Evolutionary conservation across 2,113 vertebrate genomes (phyloP), one percentile per base, ranked within the genome.

Genomic region (Platichthys stellatus): DNA sequence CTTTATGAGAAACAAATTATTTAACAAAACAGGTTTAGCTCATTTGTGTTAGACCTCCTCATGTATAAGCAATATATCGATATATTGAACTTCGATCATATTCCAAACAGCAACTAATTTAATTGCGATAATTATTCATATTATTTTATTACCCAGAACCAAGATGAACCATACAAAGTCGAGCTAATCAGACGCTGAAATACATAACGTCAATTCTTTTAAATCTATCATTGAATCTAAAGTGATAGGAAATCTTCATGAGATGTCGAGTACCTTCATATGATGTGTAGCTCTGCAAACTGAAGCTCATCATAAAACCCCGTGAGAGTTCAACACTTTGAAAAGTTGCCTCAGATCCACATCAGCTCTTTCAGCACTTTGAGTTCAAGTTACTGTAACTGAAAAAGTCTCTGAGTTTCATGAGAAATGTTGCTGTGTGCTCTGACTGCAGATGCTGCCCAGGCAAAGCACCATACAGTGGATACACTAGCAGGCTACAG

Each of bases 311-410:
- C 2, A 43, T 24, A 24, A 24, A 24, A 65, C 2, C 2, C 43
- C 26, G 49, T 64, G 31, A 66, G 15, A 31, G 1, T 7, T 31
- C 31, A 31, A 31, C 31, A 7, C 31, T 31, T 31, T 31, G 31
- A 38, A 47, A 47, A 47, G 45, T 17, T 15, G 47, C 47, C 17
- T 15, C 47, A 51, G 47, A 18, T 17, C 18, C 47, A 51, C 47
- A 18, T 51, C 47, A 51, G 5, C 53, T 38, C 38, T 9, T 78
- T 73, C 28, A 68, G 0, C 31, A 31, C 6, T 31, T 62, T 2
- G 26, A 18, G 61, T 57, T 56, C 58, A 31, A 69, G 45, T 20
- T 23, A 63, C 73, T 72, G 40, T 64, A 28, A 61, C 2, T 23
- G n/a, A 75, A 60, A 53, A 47, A 17, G 47, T 18, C 47, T 49